A percentile compares a stretch with the other conserved stretches of the same genome.
Conservation (phyloP, 2,797 vertebrate genomes). For the Myotis pilosus region DNA sequence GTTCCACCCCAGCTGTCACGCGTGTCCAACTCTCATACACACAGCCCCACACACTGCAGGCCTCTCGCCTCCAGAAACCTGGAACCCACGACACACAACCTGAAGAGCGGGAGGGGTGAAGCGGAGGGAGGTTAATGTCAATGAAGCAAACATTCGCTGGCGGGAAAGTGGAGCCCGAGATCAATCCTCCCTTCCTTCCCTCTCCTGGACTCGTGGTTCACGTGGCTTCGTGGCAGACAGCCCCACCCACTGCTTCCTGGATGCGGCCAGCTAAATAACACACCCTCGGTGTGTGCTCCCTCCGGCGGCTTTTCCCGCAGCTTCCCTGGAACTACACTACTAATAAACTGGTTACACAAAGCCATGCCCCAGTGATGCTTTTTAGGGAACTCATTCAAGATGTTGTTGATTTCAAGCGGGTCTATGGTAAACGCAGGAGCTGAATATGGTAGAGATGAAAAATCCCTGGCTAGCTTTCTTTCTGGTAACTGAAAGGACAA, state of each 20-base stretch:
- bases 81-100: neutral
- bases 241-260: neutral
- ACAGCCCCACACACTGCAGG: neutral
- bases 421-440: neutral
- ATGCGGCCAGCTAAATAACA: neutral
- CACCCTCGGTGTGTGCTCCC: fast-evolving
- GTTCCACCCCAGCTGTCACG: neutral
- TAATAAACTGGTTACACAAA: neutral
- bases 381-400: neutral
- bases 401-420: neutral
- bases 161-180: fast-evolving
- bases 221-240: fast-evolving
- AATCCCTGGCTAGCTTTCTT: neutral
- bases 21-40: fast-evolving
- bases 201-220: neutral
- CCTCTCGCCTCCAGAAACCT: neutral
- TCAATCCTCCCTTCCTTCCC: neutral
- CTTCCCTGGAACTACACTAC: neutral
- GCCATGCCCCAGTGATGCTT: neutral
- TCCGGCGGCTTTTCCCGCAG: neutral
- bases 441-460: neutral
- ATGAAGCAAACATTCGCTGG: fast-evolving
- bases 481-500: neutral
- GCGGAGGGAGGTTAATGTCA: too few species aligned
- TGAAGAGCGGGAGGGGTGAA: neutral